Evolutionary conservation across 2,113 vertebrate species (phyloP).

Genomic region (Sceloporus undulatus): DNA sequence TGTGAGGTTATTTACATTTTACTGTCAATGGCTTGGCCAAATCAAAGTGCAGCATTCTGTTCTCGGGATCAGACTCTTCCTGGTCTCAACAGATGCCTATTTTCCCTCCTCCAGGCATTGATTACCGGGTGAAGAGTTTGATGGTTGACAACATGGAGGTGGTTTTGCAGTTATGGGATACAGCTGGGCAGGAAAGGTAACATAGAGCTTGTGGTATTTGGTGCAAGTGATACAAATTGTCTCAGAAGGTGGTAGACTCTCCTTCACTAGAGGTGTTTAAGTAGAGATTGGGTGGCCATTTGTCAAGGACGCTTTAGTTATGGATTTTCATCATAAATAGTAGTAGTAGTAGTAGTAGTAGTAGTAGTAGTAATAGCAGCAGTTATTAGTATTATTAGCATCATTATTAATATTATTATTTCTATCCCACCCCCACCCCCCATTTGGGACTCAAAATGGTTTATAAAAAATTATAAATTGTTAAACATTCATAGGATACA

Average conservation of each 20-base stretch:
- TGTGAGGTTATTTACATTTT: not conserved
- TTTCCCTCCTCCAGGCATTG: conserved; percentile 73
- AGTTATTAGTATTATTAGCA: no score
- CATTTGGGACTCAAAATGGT: no score
- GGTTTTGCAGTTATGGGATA: conserved; percentile 87
- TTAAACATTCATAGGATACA: no score
- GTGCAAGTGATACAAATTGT: not conserved
- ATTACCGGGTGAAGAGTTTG: conserved; percentile 85
- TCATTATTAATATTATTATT: no score
- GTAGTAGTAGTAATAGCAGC: no score
- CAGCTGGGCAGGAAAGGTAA: conserved; percentile 89
- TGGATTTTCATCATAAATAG: not conserved
- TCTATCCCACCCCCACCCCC: no score
- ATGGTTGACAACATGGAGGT: conserved; percentile 78
- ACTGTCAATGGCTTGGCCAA: not conserved
- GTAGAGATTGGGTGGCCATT: not conserved
- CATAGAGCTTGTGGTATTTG: not conserved
- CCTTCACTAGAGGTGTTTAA: no score
- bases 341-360: no score
- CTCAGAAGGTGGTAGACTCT: not conserved
- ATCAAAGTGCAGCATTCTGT: not conserved
- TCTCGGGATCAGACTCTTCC: not conserved
- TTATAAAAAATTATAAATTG: no score
- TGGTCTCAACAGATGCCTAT: rapidly evolving
- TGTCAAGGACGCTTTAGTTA: not conserved